Evolutionary conservation across 1,140 invertebrate genomes (phyloP), one percentile per base, ranked within the genome.

Genomic region (Euglossa dilemma): DNA sequence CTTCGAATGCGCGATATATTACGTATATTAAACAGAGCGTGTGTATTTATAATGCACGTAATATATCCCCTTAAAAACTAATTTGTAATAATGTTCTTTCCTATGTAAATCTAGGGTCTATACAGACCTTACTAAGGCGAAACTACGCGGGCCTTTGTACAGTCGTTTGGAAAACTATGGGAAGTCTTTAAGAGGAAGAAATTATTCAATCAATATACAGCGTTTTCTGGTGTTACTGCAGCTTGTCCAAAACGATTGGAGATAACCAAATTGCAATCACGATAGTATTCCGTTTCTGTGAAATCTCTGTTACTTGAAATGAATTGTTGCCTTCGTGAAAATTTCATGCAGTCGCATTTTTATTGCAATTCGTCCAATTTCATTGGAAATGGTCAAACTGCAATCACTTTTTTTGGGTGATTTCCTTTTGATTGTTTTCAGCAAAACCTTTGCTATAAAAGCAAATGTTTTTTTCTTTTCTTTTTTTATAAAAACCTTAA

Each of bases 111-210:
- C 90, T 92, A 92, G 84, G 89, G 90, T 88, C 92, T 92, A 91
- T 86, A 86, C 85, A 90, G 91, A 92, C 91, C 89, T 92, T 92
- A 88, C 90, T 93, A 93, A 94, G 93, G 93, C 93, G 91, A 91
- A 92, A 91, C 91, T 93, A 93, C 89, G 83, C 87, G 90, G 90
- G 91, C 84, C 91, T 91, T 93, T 94, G 93, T 94, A 94, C 92
- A 94, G 86, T 93, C 89, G 90, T 90, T 90, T 90, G 92, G 90
- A 93, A 92, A 91, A 90, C 89, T 92, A 91, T 89, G 90, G 90
- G 88, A 93, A 93, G 91, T 92, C 88, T 92, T 90, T 88, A 89
- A 90, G 90, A 91, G 88, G 88, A 92, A 92, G 89, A 92, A 92
- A 90, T 84, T 87, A 84, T 87, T 87, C 83, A 88, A 87, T 81